Conservation (phyloP, 2,888 invertebrate genomes). For the Drosophila subquinaria region DNA sequence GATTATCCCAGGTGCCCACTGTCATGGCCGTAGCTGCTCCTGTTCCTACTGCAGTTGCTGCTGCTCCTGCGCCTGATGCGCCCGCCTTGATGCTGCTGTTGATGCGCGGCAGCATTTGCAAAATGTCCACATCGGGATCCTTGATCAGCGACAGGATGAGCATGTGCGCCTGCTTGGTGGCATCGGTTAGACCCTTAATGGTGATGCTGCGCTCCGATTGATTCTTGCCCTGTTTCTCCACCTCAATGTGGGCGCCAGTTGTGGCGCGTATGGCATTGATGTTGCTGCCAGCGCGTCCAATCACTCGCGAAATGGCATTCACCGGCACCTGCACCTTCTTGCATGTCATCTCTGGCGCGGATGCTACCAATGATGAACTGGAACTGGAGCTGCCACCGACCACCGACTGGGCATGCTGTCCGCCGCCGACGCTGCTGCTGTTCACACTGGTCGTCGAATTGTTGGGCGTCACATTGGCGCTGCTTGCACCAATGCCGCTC, state of each 20-base stretch:
- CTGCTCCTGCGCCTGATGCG: constrained; percentile 11
- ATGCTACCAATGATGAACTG: constrained; percentile 62
- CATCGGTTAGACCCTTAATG: constrained; percentile 96
- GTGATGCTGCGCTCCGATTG: constrained; percentile 97
- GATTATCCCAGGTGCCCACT: constrained; percentile 85
- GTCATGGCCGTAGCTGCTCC: constrained; percentile 53
- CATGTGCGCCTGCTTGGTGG: constrained; percentile 95
- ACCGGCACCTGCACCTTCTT: constrained; percentile 98
- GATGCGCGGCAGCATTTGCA: constrained; percentile 91
- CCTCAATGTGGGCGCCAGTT: constrained; percentile 99
- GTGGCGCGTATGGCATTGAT: constrained; percentile 99
- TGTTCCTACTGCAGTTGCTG: constrained; percentile 11
- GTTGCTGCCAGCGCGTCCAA: constrained; percentile 98
- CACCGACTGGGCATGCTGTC: constrained; percentile 77
- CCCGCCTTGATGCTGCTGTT: constrained; percentile 83
- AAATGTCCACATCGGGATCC: constrained; percentile 97
- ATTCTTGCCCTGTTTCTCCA: constrained; percentile 98
- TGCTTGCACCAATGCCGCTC: constrained; percentile 17
- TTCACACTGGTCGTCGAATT: constrained; percentile 53
- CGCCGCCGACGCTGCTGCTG: constrained; percentile 16
- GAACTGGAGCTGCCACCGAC: constrained; percentile 50
- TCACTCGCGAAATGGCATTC: constrained; percentile 97
- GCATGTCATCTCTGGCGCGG: constrained; percentile 86
- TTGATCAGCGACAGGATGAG: constrained; percentile 96
- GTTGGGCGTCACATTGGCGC: constrained; percentile 42